These are phyloP conservation scores for Lynx canadensis DNA, from an alignment of 2,113 vertebrate genomes.

Conservation along the genomic window DNA sequence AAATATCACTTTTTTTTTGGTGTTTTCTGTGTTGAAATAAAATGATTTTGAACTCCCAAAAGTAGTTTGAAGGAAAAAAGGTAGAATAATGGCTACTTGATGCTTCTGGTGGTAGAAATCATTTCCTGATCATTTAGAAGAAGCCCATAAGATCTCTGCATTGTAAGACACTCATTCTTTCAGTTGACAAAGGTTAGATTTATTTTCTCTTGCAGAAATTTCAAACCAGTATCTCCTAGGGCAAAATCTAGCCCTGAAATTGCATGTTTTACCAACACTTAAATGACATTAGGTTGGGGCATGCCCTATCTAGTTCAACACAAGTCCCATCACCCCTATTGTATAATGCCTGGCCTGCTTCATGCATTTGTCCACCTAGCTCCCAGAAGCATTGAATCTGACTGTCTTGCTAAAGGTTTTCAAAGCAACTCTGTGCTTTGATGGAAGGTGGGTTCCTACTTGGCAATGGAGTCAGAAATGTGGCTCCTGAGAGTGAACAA, in stretches of 20 bases:
- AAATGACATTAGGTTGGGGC: background rate
- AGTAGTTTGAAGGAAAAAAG: background rate
- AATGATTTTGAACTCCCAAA: background rate
- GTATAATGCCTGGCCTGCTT: background rate
- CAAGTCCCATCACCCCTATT: background rate
- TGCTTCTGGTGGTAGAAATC: background rate
- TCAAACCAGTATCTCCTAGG: background rate
- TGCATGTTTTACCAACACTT: background rate
- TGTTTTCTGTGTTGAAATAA: constrained; percentile 40
- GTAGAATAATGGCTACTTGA: background rate
- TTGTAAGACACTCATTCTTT: background rate
- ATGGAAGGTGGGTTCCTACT: background rate
- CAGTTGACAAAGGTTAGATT: background rate
- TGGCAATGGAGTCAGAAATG: background rate
- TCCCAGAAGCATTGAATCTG: background rate
- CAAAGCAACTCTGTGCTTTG: background rate
- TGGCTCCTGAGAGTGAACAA: background rate
- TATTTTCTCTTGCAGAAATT: background rate
- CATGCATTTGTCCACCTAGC: background rate
- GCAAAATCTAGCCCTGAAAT: background rate
- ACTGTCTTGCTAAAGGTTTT: background rate
- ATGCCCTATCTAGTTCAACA: background rate
- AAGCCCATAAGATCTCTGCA: background rate
- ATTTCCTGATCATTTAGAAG: background rate
- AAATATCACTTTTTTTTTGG: background rate